Evolutionary conservation across 1,140 invertebrate genomes (phyloP).

Genomic region (Drusus annulatus): DNA sequence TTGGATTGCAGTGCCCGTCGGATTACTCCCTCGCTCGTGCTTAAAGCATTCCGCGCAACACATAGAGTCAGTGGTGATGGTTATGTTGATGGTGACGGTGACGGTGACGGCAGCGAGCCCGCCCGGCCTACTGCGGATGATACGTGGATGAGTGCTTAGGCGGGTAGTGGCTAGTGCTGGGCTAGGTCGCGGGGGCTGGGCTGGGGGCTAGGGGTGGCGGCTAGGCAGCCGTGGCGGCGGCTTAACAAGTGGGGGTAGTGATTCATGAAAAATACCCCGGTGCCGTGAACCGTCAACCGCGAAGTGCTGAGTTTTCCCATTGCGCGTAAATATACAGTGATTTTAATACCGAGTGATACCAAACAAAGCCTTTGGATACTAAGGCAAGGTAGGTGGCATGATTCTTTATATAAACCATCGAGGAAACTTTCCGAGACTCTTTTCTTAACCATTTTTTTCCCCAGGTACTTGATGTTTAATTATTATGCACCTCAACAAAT

Average conservation of each 20-base stretch:
- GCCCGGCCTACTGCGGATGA: no score
- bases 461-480: not conserved
- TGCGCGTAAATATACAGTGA: constrained; percentile 35
- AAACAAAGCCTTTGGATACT: constrained; percentile 17
- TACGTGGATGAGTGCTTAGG: no score
- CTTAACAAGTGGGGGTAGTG: constrained; percentile 13
- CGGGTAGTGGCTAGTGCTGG: no score
- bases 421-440: no score
- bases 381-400: constrained; percentile 47
- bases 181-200: no score
- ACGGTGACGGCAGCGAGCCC: not conserved
- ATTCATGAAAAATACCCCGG: constrained; percentile 23
- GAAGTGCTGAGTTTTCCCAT: constrained; percentile 41
- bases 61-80: not conserved
- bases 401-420: not conserved
- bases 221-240: no score
- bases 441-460: no score
- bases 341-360: constrained; percentile 11
- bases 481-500: no score
- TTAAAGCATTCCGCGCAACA: not conserved
- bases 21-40: constrained; percentile 17
- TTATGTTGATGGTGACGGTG: not conserved
- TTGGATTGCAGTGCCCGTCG: constrained; percentile 47
- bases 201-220: no score
- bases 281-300: not conserved